Evolutionary conservation across 2,888 invertebrate genomes (phyloP).

Genomic region (Polymixis flavicincta): DNA sequence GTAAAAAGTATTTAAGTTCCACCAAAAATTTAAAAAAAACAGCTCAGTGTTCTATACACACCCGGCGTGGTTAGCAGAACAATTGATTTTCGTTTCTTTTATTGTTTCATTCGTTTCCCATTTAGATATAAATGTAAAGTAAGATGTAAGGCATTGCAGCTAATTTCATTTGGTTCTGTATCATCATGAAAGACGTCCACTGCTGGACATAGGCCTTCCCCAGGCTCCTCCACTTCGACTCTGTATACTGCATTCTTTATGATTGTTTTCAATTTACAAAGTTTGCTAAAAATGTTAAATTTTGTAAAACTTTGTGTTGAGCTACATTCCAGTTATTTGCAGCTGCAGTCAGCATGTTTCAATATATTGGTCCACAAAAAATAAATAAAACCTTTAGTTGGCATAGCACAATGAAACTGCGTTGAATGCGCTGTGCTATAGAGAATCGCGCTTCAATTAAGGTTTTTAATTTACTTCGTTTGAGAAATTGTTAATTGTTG

Average conservation of each 20-base stretch:
- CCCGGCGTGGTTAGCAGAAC: no score
- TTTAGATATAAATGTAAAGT: no score
- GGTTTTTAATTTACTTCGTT: constrained; percentile 38
- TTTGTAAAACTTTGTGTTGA: constrained; percentile 25
- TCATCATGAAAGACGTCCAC: no score
- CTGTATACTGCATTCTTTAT: background rate
- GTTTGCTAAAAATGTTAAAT: constrained; percentile 11
- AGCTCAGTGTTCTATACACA: no score
- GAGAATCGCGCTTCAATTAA: constrained; percentile 9
- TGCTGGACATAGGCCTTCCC: no score
- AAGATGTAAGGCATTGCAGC: no score
- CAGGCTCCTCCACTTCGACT: no score
- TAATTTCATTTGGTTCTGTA: background rate
- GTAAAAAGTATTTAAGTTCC: no score
- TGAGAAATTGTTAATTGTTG: background rate
- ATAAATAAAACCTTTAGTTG: constrained; percentile 53
- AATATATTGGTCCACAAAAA: constrained; percentile 54
- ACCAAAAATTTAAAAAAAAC: no score
- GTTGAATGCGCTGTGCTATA: constrained; percentile 8
- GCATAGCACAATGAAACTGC: constrained; percentile 47
- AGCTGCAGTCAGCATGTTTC: constrained; percentile 59
- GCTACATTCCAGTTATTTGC: constrained; percentile 45
- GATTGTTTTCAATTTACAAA: background rate
- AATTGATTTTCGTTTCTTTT: no score
- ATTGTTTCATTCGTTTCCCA: no score